Conservation (phyloP, 2,797 vertebrate genomes). For the Caiman crocodilus region DNA sequence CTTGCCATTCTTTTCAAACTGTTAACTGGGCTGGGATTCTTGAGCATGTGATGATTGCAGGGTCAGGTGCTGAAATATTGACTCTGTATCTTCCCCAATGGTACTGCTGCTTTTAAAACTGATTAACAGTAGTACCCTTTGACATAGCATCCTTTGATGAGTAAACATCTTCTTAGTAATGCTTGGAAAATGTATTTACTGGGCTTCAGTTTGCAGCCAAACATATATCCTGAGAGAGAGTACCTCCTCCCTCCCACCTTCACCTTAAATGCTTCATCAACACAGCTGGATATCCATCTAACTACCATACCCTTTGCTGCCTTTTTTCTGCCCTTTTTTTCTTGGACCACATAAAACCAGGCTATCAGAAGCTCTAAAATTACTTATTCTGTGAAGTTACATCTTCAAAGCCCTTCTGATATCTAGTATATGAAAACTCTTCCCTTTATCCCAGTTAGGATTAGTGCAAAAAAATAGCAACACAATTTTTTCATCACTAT, state of each 20-base stretch:
- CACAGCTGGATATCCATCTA: slow-evolving; percentile 61
- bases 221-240: slow-evolving; percentile 5
- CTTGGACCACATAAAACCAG: slow-evolving; percentile 62
- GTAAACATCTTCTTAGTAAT: slow-evolving; percentile 64
- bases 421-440: slow-evolving; percentile 69
- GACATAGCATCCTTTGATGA: slow-evolving; percentile 48
- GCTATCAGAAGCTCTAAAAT: slow-evolving; percentile 78
- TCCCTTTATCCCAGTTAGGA: slow-evolving; percentile 71
- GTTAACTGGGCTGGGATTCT: not conserved
- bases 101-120: slow-evolving; percentile 53
- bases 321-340: slow-evolving; percentile 71
- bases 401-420: slow-evolving; percentile 76
- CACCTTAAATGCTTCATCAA: slow-evolving; percentile 8
- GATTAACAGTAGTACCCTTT: slow-evolving; percentile 31
- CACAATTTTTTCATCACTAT: slow-evolving; percentile 54
- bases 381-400: slow-evolving; percentile 77
- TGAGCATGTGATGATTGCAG: slow-evolving; percentile 33
- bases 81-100: slow-evolving; percentile 51
- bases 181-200: slow-evolving; percentile 72
- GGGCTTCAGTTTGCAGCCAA: slow-evolving; percentile 57
- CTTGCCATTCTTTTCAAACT: not conserved
- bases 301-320: slow-evolving; percentile 59
- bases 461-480: slow-evolving; percentile 15
- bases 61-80: slow-evolving; percentile 33
- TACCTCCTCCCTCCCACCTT: not conserved